These are phyloP conservation scores for Lydus trimaculatus DNA, from an alignment of 2,888 invertebrate species.

Conservation along the genomic window DNA sequence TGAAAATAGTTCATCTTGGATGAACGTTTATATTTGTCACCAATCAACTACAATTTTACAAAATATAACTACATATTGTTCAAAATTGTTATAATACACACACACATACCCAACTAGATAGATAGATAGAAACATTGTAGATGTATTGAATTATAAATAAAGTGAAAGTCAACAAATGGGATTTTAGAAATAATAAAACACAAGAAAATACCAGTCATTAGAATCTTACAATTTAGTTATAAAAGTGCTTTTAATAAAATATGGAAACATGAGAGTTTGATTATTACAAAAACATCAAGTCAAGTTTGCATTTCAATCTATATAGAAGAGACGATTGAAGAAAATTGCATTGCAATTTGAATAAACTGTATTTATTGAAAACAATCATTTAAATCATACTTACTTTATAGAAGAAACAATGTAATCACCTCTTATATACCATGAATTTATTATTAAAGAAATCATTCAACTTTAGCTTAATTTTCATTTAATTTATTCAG, in stretches of 20 bases:
- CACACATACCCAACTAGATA: not conserved
- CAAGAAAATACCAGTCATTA: slow-evolving; percentile 7
- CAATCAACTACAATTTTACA: not conserved
- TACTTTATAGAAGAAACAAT: no score
- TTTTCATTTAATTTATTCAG: no score
- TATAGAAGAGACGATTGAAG: not conserved
- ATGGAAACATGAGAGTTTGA: not conserved
- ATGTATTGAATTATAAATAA: not conserved
- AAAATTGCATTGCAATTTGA: not conserved
- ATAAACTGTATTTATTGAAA: slow-evolving; percentile 3
- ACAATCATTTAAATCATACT: not conserved
- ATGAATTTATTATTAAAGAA: no score
- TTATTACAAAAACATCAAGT: not conserved
- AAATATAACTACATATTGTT: not conserved
- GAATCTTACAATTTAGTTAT: not conserved
- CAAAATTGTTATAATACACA: not conserved
- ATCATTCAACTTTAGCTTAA: no score
- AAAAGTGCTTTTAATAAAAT: not conserved
- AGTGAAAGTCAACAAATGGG: not conserved
- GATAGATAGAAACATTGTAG: not conserved
- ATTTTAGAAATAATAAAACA: slow-evolving; percentile 8
- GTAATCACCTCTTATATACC: no score
- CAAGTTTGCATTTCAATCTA: not conserved
- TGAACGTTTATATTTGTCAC: not conserved
- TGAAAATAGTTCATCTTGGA: slow-evolving; percentile 14